Percentiles rank a stretch among this genome's conserved stretches.
Conservation (phyloP, 2,888 invertebrate species). For the Teinopalpus imperialis region DNA sequence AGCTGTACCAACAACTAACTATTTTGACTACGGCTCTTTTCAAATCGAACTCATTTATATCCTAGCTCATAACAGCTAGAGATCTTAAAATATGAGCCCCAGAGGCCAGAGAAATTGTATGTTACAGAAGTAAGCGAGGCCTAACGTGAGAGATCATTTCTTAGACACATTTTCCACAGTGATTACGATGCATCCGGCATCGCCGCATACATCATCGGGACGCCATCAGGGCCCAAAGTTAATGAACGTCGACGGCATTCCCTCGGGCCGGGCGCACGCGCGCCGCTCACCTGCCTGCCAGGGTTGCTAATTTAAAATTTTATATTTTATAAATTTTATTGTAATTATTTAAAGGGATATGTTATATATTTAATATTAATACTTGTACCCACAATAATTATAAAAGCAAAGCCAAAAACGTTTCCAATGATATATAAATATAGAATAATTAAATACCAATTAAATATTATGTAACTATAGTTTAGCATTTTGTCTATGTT, state of each 20-base stretch:
- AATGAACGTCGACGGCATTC: slow-evolving; percentile 74
- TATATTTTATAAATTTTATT: too few relatives aligned
- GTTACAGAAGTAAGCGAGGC: slow-evolving; percentile 12
- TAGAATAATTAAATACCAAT: too few relatives aligned
- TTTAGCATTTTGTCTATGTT: too few relatives aligned
- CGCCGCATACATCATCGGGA: slow-evolving; percentile 66
- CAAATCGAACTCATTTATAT: neutral
- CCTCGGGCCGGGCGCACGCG: slow-evolving; percentile 50
- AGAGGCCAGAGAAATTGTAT: slow-evolving; percentile 14
- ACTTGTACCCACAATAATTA: too few relatives aligned
- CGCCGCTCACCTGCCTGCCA: slow-evolving; percentile 27
- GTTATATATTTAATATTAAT: too few relatives aligned
- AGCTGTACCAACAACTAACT: too few relatives aligned
- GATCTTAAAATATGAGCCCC: slow-evolving; percentile 31
- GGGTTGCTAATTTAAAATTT: slow-evolving; percentile 8
- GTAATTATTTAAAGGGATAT: too few relatives aligned
- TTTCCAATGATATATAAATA: too few relatives aligned
- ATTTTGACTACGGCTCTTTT: too few relatives aligned
- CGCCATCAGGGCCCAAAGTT: slow-evolving; percentile 67
- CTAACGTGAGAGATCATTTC: slow-evolving; percentile 26
- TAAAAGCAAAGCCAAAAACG: too few relatives aligned
- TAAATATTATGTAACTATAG: too few relatives aligned
- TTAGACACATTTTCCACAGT: slow-evolving; percentile 39
- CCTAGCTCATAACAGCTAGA: neutral
- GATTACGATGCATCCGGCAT: slow-evolving; percentile 71